Evolutionary conservation across 2,797 vertebrate species (phyloP).

Genomic region (Esox masquinongy): DNA sequence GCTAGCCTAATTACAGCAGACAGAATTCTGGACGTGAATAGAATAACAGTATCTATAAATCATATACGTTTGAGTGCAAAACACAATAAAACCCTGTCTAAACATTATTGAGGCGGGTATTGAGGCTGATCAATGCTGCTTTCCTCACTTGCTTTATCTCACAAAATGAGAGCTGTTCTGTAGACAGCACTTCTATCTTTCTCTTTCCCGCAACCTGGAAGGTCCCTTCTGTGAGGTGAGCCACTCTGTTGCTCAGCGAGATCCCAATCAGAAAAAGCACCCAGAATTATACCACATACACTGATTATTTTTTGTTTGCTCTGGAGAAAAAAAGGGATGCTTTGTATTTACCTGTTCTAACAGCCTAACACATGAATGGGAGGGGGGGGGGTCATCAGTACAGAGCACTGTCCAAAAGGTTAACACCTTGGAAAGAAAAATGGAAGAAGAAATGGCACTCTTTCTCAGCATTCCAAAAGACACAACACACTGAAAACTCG

Average conservation of each 20-base stretch:
- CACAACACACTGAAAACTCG: not conserved
- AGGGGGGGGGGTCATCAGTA: conserved; percentile 52
- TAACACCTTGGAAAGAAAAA: conserved; percentile 2
- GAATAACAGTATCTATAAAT: not conserved
- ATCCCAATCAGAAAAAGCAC: conserved; percentile 12
- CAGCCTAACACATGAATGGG: conserved; percentile 71
- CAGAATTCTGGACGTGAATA: conserved; percentile 12
- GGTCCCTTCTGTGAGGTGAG: conserved; percentile 62
- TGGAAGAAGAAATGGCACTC: not conserved
- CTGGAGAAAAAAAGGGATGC: conserved; percentile 67
- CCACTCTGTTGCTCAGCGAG: conserved; percentile 56
- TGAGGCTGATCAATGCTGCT: conserved; percentile 5
- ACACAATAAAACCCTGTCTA: not conserved
- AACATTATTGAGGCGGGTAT: not conserved
- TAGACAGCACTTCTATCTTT: conserved; percentile 12
- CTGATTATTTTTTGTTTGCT: conserved; percentile 74
- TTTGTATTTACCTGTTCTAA: conserved; percentile 76
- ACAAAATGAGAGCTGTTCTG: conserved; percentile 1
- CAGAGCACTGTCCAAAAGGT: conserved; percentile 21
- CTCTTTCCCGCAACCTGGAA: conserved; percentile 30
- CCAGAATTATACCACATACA: conserved; percentile 66
- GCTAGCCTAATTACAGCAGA: conserved; percentile 58
- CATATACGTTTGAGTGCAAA: conserved; percentile 1
- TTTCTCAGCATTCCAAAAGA: not conserved
- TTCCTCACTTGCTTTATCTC: conserved; percentile 11